These are phyloP conservation scores for Albula glossodonta DNA, from an alignment of 2,113 vertebrate species.

Conservation along the genomic window DNA sequence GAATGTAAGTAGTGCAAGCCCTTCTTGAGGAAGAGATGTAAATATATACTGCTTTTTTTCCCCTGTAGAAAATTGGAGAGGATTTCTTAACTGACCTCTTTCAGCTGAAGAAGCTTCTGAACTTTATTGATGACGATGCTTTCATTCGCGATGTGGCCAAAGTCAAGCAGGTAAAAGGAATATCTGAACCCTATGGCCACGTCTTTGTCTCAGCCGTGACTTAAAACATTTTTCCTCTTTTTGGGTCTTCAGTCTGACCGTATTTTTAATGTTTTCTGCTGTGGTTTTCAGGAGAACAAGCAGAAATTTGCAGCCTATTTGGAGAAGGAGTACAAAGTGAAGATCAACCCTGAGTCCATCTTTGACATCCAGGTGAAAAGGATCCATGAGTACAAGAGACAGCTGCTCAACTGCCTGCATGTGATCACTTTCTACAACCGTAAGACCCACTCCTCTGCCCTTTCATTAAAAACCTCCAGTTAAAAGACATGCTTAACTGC, in stretches of 20 bases:
- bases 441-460: constrained; percentile 52
- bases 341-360: constrained; percentile 80
- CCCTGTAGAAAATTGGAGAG: constrained; percentile 78
- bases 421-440: constrained; percentile 83
- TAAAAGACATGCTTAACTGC: not conserved
- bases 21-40: not conserved
- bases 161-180: constrained; percentile 79
- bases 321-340: constrained; percentile 78
- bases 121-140: constrained; percentile 66
- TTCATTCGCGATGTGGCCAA: constrained; percentile 84
- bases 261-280: not conserved
- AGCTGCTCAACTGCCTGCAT: constrained; percentile 83
- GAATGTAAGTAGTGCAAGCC: not conserved
- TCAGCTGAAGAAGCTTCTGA: constrained; percentile 77
- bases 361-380: constrained; percentile 88
- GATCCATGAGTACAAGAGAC: constrained; percentile 87
- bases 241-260: not conserved
- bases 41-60: not conserved
- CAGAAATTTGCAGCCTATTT: constrained; percentile 79
- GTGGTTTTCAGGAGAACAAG: constrained; percentile 79
- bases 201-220: not conserved
- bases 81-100: constrained; percentile 80
- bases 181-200: too few relatives aligned
- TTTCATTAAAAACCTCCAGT: not conserved
- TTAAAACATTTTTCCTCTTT: too few relatives aligned